A percentile compares a stretch with the other conserved stretches of the same genome.
phyloP scores from a whole-genome alignment of 1,140 invertebrate genomes.

The Hylaeus volcanicus region DNA sequence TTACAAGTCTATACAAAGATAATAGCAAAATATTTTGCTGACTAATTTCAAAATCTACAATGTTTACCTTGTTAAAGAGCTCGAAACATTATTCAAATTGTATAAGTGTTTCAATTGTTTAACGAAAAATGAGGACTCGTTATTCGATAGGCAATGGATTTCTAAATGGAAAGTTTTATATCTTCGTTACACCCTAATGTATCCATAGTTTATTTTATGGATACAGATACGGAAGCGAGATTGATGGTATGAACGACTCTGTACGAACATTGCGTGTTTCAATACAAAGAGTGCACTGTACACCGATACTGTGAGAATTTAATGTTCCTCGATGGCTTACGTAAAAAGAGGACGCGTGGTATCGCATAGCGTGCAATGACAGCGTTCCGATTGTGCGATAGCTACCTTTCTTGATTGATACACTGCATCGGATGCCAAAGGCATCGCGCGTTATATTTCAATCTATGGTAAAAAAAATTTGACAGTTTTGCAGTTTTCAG shows the following conservation, averaged over 20 bases:
- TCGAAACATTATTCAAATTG: too few species aligned
- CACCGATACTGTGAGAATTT: constrained; percentile 9
- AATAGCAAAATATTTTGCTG: too few species aligned
- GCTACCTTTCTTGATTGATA: constrained; percentile 41
- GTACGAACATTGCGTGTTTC: neutral
- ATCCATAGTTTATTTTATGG: too few species aligned
- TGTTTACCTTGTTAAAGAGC: too few species aligned
- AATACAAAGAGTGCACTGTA: neutral
- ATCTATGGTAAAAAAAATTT: constrained; percentile 15
- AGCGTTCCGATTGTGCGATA: constrained; percentile 42
- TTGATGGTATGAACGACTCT: neutral
- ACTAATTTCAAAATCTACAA: too few species aligned
- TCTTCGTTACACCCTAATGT: too few species aligned
- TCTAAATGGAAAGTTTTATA: too few species aligned
- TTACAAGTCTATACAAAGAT: too few species aligned
- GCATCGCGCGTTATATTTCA: constrained; percentile 42
- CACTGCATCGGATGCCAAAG: constrained; percentile 48
- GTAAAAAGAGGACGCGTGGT: constrained; percentile 10
- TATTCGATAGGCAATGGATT: too few species aligned
- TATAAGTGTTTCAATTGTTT: too few species aligned
- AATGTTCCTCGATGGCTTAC: neutral
- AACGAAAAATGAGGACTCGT: too few species aligned
- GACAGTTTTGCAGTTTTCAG: constrained; percentile 23
- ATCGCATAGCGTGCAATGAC: constrained; percentile 30
- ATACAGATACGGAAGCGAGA: too few species aligned